Percentiles rank a stretch among this genome's conserved stretches.
phyloP scores from a whole-genome alignment of 2,888 invertebrate species.

The Oscheius sp. region DNA sequence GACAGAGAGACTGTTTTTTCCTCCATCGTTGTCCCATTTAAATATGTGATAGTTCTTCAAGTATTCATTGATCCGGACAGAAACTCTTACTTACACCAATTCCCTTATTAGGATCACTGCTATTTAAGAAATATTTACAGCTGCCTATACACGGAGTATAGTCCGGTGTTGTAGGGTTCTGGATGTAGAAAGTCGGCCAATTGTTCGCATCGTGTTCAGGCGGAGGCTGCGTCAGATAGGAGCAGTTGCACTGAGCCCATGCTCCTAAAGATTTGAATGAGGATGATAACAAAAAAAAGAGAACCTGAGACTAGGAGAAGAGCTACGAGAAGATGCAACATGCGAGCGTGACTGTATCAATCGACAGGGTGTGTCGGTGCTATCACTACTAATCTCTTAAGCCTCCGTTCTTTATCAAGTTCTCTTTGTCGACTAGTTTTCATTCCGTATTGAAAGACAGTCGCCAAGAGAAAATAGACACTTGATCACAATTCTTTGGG shows the following conservation, averaged over 20 bases:
- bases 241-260: not conserved
- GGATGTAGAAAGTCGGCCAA: constrained; percentile 21
- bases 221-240: constrained; percentile 9
- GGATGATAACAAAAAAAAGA: not conserved
- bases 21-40: not conserved
- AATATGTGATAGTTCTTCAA: not conserved
- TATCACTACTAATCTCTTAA: not conserved
- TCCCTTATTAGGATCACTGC: not conserved
- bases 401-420: not conserved
- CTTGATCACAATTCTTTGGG: not conserved
- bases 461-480: not conserved
- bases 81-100: constrained; percentile 12
- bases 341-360: not conserved
- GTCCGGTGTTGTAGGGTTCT: not conserved
- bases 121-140: not conserved
- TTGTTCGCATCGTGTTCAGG: not conserved
- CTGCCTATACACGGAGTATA: not conserved
- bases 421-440: not conserved
- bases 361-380: not conserved
- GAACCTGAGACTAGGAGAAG: constrained; percentile 8
- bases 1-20: not conserved
- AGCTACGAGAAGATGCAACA: no score
- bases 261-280: no score
- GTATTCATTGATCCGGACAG: not conserved
- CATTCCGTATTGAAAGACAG: not conserved